phyloP scores from a whole-genome alignment of 2,113 vertebrate species.

The Microcebus tavaratra region DNA sequence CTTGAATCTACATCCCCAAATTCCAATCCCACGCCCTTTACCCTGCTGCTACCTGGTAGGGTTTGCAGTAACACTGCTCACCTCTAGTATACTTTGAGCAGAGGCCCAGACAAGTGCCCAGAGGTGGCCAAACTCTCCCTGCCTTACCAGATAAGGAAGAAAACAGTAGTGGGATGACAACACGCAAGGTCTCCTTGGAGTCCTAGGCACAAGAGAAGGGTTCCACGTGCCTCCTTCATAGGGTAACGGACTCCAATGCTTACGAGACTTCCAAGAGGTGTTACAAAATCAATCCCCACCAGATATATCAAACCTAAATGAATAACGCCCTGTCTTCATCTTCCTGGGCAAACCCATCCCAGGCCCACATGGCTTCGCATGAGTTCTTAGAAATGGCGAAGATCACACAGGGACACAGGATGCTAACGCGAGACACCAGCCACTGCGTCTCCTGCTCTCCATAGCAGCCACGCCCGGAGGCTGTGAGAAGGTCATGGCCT shows the following conservation, averaged over 20 bases:
- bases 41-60: accelerated
- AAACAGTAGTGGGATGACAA: neutral
- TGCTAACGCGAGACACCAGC: neutral
- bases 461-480: neutral
- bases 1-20: neutral
- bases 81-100: neutral
- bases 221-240: neutral
- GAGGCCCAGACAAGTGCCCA: neutral
- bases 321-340: neutral
- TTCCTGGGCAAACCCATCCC: neutral
- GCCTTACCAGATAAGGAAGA: neutral
- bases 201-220: neutral
- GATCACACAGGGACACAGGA: neutral
- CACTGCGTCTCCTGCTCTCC: neutral
- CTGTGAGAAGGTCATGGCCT: constrained; percentile 8
- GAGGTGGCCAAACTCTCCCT: neutral
- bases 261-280: neutral
- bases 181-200: neutral
- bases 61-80: neutral
- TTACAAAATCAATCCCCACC: neutral
- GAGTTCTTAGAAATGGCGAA: neutral
- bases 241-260: neutral
- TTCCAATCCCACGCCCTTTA: neutral
- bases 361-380: neutral
- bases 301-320: constrained; percentile 45